Conservation (phyloP, 2,797 vertebrate species). For the Dryobates pubescens region DNA sequence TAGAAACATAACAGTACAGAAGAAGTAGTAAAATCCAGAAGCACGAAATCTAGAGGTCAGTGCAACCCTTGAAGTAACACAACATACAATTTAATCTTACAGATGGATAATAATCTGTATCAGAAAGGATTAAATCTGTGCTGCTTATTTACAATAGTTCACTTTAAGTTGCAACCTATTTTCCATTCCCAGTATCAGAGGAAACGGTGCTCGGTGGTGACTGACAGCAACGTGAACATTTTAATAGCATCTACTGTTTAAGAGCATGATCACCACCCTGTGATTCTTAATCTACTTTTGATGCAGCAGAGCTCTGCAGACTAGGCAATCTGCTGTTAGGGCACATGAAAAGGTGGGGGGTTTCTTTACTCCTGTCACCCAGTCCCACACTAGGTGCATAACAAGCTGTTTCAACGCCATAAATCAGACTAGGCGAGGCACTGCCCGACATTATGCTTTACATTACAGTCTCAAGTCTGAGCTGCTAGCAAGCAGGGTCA, state of each 20-base stretch:
- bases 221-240: constrained; percentile 58
- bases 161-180: constrained; percentile 4
- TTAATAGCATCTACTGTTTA: constrained; percentile 61
- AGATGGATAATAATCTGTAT: constrained; percentile 41
- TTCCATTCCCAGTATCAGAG: not conserved
- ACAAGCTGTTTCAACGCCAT: constrained; percentile 41
- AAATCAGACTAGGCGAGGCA: not conserved
- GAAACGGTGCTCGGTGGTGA: not conserved
- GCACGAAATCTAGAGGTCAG: constrained; percentile 46
- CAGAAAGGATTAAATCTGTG: constrained; percentile 52
- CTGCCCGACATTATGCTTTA: constrained; percentile 1
- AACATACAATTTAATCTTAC: constrained; percentile 38
- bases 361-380: not conserved
- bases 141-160: constrained; percentile 36
- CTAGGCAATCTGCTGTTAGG: constrained; percentile 28
- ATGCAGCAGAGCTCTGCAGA: constrained; percentile 25
- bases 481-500: not conserved
- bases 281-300: constrained; percentile 47
- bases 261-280: constrained; percentile 30
- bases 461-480: constrained; percentile 14
- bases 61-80: constrained; percentile 18
- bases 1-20: not conserved
- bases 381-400: not conserved
- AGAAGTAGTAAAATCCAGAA: constrained; percentile 22
- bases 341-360: constrained; percentile 4